These are phyloP conservation scores for Galleria mellonella DNA, from an alignment of 1,140 invertebrate species.

Conservation along the genomic window DNA sequence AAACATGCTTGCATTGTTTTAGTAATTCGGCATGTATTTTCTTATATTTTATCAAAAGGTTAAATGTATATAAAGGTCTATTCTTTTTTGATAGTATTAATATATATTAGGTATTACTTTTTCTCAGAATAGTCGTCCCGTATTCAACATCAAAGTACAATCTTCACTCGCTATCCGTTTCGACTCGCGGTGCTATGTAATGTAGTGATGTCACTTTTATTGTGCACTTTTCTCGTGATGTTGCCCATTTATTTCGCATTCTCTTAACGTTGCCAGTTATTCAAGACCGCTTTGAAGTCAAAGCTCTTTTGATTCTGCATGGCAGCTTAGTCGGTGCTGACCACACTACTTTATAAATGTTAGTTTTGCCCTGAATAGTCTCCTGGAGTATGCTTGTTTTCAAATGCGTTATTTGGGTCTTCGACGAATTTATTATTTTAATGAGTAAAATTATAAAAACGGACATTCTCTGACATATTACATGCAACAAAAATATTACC, in stretches of 20 bases:
- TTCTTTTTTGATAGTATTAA: too few species aligned
- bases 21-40: too few species aligned
- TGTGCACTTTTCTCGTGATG: conserved; percentile 60
- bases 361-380: conserved; percentile 41
- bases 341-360: conserved; percentile 55
- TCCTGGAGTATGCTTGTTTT: neutral
- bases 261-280: conserved; percentile 58
- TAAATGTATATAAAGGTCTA: too few species aligned
- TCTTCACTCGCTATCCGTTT: conserved; percentile 31
- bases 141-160: conserved; percentile 31
- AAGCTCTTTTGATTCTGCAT: conserved; percentile 59
- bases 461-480: too few species aligned
- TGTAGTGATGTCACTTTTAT: conserved; percentile 66
- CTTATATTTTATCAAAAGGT: too few species aligned
- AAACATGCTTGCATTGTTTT: too few species aligned
- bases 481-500: too few species aligned
- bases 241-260: conserved; percentile 64
- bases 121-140: conserved; percentile 50
- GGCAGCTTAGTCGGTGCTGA: conserved; percentile 45
- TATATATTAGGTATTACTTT: too few species aligned
- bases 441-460: too few species aligned
- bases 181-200: conserved; percentile 68
- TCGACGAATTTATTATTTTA: too few species aligned
- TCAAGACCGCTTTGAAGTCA: conserved; percentile 59
- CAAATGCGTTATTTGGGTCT: too few species aligned